Evolutionary conservation across 2,797 vertebrate genomes (phyloP).

Genomic region (Dallia pectoralis): DNA sequence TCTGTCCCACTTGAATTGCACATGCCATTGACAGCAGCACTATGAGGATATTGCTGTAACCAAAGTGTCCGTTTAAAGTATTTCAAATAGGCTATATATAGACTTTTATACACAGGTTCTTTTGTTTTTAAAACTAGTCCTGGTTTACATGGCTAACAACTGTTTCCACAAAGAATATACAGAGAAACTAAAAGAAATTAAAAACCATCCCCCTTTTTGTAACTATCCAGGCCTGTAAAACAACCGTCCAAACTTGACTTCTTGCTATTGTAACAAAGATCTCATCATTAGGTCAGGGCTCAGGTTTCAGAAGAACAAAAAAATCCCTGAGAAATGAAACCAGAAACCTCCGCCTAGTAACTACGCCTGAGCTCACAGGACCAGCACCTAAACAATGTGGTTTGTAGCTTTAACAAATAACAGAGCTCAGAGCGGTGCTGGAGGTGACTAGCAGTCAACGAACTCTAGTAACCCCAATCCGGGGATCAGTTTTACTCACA

Average conservation of each 20-base stretch:
- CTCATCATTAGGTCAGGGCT: neutral
- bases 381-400: slow-evolving; percentile 67
- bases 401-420: slow-evolving; percentile 67
- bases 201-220: neutral
- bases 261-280: neutral
- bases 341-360: slow-evolving; percentile 62
- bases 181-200: neutral
- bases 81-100: too few relatives aligned
- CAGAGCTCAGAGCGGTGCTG: slow-evolving; percentile 53
- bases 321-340: slow-evolving; percentile 64
- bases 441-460: slow-evolving; percentile 76
- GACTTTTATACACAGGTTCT: too few relatives aligned
- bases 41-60: neutral
- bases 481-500: neutral
- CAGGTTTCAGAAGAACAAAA: slow-evolving; percentile 48
- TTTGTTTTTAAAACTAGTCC: neutral
- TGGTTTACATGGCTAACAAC: neutral
- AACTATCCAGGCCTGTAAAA: neutral
- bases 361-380: slow-evolving; percentile 48
- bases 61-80: too few relatives aligned
- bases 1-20: neutral
- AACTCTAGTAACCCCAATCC: slow-evolving; percentile 68
- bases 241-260: neutral
- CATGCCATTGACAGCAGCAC: neutral
- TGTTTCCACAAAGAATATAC: neutral